Evolutionary conservation across 1,140 invertebrate genomes (phyloP), one percentile per base, ranked within the genome.

Genomic region (Lordiphosa collinella): DNA sequence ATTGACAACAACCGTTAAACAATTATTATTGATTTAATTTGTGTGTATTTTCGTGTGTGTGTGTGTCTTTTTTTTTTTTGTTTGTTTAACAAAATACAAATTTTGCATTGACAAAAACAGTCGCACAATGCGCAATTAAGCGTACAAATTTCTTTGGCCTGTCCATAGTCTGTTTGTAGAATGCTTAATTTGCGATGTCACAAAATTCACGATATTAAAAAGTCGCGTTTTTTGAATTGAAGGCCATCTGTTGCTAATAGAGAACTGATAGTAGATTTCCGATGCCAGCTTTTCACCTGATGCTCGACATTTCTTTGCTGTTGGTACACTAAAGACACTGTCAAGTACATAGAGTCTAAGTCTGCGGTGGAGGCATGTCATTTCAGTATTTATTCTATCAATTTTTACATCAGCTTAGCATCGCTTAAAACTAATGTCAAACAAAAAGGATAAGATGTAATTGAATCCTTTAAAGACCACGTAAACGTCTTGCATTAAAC

Each of bases 1-100:
- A 51, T 72, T 37, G 46, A 43, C 13, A 58, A 62, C 48, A 53
- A 57, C 59, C 71, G 78, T 65, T 84, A 76, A 80, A 75, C 75
- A 80, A 82, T 82, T 75, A 69, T 79, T 44, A 62, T 80, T 54
- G 57, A 36, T 53, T 67, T 56, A 58, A 56, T 60, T 80, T 61
- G 56, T 67, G 48, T 43, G 32, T 16, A 38, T 32, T 43, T 31
- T 46, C 25, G 32, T 10, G 44, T 46, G 18, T 18, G 18, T 22
- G 4, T 5, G 4, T 22, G 0, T 22, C 4, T 22, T 31, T 14
- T 7, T 11, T 18, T 46, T 50, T 34, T 40, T 25, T 10, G 41
- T 34, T n/a, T 29, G 3, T 11, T 29, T 36, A 34, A 13, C 35
- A 40, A 46, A 25, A 12, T 50, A 31, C 37, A 49, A 68, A 68